Evolutionary conservation across 2,888 invertebrate genomes (phyloP), one percentile per base, ranked within the genome.

Genomic region (Lathronympha strigana): DNA sequence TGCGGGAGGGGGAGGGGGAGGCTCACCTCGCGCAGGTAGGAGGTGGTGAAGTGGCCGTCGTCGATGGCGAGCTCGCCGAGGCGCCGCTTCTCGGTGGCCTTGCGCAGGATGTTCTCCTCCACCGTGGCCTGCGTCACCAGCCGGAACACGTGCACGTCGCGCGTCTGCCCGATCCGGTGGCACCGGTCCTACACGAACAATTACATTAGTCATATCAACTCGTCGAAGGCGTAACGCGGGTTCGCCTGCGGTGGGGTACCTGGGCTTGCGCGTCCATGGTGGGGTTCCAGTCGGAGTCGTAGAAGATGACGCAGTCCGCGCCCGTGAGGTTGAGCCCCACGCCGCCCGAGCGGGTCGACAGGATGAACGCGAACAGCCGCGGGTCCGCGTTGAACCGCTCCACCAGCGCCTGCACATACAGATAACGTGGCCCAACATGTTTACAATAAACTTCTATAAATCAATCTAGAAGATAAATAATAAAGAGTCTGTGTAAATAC

Each of bases 251-350:
- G 9, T 13, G 21, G 13, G 33, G 53, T 38, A 55, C 54, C 55
- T 55, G 97, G 70, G 97, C 98, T 81, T 90, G 90, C 68, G 99
- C 99, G 93, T 99, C 99, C 99, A 99, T 99, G 4, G 99, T 99
- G 57, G 99, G 99, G 94, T 99, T 99, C 99, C 99, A 99, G 92
- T 99, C 99, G 69, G 98, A 98, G 93, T 99, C 99, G 89, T 99
- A 99, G 93, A 99, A 99, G 84, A 99, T 97, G 73, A 99, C 99
- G 76, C 98, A 98, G 92, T 99, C 99, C 49, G 99, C 99, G 72
- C 99, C 99, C 33, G 99, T 99, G 73, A 99, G 93, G 93, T 99
- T 99, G 54, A 99, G 97, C 62, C 99, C 99, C 50, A 99, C 96
- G 78, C 99, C 99, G 77, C 99, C 99, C 61, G 98, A 98, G 67